A percentile compares a stretch with the other conserved stretches of the same genome.
Conservation (phyloP, 2,797 vertebrate species). For the Sylvia borin region DNA sequence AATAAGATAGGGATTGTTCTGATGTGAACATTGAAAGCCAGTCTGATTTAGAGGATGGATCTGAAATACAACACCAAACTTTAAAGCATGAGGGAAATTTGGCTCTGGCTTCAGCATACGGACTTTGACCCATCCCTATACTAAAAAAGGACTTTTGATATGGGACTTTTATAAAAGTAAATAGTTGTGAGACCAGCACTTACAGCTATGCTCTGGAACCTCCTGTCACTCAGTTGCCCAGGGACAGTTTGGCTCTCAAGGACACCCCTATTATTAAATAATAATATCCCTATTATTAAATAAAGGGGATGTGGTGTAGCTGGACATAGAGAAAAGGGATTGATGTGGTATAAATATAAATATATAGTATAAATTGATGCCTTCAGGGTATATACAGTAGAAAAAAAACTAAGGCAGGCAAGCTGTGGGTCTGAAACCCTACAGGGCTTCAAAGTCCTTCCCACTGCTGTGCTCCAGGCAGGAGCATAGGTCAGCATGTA, state of each 20-base stretch:
- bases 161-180: neutral
- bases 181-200: neutral
- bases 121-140: neutral
- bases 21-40: neutral
- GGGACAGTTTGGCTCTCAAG: neutral
- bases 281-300: neutral
- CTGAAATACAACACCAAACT: slow-evolving; percentile 31
- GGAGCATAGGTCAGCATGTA: slow-evolving; percentile 22
- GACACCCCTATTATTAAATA: neutral
- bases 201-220: accelerated
- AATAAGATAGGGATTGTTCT: slow-evolving; percentile 53
- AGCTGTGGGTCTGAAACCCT: neutral
- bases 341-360: neutral
- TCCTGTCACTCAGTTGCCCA: neutral
- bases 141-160: neutral
- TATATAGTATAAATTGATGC: neutral
- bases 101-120: neutral
- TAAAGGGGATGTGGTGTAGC: neutral
- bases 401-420: neutral
- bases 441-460: slow-evolving; percentile 1
- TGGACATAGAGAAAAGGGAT: neutral
- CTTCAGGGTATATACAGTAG: neutral
- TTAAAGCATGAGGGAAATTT: neutral
- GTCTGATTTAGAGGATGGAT: slow-evolving; percentile 10
- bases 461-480: neutral